Conservation (phyloP, 2,797 vertebrate genomes). For the Acanthis flammea region DNA sequence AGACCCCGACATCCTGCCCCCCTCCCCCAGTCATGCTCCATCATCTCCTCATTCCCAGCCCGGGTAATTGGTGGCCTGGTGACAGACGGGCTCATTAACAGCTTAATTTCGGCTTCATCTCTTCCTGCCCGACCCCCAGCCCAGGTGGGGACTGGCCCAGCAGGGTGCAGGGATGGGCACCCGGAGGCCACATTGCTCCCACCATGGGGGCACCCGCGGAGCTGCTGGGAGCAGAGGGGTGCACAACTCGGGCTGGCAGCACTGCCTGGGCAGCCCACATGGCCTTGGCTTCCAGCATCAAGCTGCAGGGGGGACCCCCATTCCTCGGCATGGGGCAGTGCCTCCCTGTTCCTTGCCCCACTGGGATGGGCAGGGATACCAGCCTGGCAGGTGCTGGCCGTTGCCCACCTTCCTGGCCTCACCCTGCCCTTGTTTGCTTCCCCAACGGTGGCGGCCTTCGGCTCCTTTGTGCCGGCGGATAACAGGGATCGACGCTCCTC, state of each 20-base stretch:
- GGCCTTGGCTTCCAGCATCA: rapidly evolving
- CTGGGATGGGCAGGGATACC: neutral
- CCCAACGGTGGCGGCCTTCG: neutral
- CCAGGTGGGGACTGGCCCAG: neutral
- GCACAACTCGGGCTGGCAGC: rapidly evolving
- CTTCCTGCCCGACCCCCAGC: slow-evolving; percentile 1
- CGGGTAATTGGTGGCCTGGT: slow-evolving; percentile 66
- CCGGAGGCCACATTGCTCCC: neutral
- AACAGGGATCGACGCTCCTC: neutral
- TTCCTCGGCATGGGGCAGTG: neutral
- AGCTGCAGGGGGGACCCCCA: too few relatives aligned
- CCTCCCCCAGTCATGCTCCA: neutral
- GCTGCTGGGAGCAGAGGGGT: rapidly evolving
- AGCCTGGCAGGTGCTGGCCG: rapidly evolving
- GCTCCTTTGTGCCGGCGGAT: slow-evolving; percentile 34
- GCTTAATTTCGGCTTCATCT: slow-evolving; percentile 58
- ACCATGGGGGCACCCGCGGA: neutral
- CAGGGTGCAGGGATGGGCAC: neutral
- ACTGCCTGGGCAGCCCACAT: rapidly evolving
- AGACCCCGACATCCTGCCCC: neutral
- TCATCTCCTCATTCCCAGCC: slow-evolving; percentile 45
- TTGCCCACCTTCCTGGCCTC: neutral
- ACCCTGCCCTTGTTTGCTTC: slow-evolving; percentile 19
- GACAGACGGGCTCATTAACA: slow-evolving; percentile 75
- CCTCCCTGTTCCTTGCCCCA: neutral